Conservation (phyloP, 2,888 invertebrate species). For the Ophonus ardosiacus region DNA sequence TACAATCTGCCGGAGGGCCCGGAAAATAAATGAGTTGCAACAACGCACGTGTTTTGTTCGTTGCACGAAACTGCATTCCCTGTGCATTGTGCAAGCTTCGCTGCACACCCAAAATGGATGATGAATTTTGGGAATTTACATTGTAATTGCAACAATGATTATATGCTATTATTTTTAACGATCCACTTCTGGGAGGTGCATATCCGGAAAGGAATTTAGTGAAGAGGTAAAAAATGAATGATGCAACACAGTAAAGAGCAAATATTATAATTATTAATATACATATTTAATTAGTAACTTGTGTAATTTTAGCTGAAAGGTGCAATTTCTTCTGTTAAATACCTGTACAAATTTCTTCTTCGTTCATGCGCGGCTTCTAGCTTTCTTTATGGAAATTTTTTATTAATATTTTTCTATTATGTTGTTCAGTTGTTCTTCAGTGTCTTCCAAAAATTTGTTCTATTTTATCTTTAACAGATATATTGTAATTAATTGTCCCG, state of each 20-base stretch:
- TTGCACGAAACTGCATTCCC: constrained; percentile 32
- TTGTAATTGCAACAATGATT: constrained; percentile 54
- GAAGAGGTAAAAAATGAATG: neutral
- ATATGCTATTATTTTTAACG: constrained; percentile 49
- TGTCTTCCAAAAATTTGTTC: too few species aligned
- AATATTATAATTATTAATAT: too few species aligned
- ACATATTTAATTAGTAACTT: too few species aligned
- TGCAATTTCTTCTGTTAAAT: too few species aligned
- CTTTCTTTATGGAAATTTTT: too few species aligned
- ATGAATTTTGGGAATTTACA: constrained; percentile 50
- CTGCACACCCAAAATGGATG: constrained; percentile 34
- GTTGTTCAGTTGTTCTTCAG: too few species aligned
- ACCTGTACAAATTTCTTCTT: too few species aligned
- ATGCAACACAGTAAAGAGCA: neutral
- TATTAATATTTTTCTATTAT: too few species aligned
- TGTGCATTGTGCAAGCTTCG: constrained; percentile 30
- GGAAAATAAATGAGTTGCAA: constrained; percentile 59
- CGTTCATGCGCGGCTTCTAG: too few species aligned
- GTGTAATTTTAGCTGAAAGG: too few species aligned
- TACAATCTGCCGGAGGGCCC: constrained; percentile 47
- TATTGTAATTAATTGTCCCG: too few species aligned
- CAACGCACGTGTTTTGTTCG: constrained; percentile 37
- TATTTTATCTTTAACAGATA: too few species aligned
- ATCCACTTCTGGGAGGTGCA: constrained; percentile 7
- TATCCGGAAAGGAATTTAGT: constrained; percentile 12